Conservation (phyloP, 2,888 invertebrate genomes). For the Drosophila ochracea region DNA sequence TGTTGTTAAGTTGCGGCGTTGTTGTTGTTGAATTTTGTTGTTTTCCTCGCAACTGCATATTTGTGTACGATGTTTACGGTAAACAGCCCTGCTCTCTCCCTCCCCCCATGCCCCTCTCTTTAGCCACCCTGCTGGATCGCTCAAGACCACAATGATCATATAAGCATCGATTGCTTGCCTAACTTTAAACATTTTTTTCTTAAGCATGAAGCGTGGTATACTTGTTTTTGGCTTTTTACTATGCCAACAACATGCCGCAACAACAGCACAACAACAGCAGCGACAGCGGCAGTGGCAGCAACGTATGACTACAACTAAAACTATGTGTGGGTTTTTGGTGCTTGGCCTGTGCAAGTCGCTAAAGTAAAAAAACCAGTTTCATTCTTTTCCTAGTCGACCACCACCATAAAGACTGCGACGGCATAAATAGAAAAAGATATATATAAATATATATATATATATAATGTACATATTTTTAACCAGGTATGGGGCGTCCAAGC, state of each 20-base stretch:
- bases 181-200: slow-evolving; percentile 67
- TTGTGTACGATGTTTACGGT: slow-evolving; percentile 65
- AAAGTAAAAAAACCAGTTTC: slow-evolving; percentile 64
- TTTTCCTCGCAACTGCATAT: slow-evolving; percentile 62
- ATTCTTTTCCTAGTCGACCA: slow-evolving; percentile 69
- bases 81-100: slow-evolving; percentile 23
- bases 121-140: slow-evolving; percentile 7
- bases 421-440: slow-evolving; percentile 30
- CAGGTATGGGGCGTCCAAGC: slow-evolving; percentile 61
- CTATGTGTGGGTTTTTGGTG: slow-evolving; percentile 73
- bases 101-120: not conserved
- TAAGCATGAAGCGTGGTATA: slow-evolving; percentile 77
- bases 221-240: slow-evolving; percentile 70
- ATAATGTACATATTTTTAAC: slow-evolving; percentile 23
- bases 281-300: slow-evolving; percentile 25
- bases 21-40: slow-evolving; percentile 13
- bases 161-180: slow-evolving; percentile 75
- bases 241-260: slow-evolving; percentile 63
- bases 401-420: slow-evolving; percentile 17
- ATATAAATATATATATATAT: slow-evolving; percentile 8
- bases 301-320: slow-evolving; percentile 72
- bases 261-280: slow-evolving; percentile 55
- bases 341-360: slow-evolving; percentile 47
- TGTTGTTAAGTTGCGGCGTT: slow-evolving; percentile 22
- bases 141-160: slow-evolving; percentile 46